phyloP scores from a whole-genome alignment of 2,888 invertebrate genomes.

The Calliopum simillimum region DNA sequence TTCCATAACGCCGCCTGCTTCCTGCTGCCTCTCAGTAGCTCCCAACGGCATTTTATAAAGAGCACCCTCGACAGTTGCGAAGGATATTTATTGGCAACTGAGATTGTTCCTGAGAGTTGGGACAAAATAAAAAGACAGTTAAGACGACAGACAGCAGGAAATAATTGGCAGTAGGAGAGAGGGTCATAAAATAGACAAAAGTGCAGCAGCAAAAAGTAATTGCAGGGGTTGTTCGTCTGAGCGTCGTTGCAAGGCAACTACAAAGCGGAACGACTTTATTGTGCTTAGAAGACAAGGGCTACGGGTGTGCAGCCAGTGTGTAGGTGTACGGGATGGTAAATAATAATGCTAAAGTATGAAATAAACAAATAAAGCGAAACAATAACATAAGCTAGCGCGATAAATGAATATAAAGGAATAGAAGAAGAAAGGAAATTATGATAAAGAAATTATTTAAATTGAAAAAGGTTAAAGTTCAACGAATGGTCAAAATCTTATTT shows the following conservation, averaged over 20 bases:
- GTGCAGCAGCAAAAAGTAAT: not conserved
- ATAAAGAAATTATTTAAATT: not conserved
- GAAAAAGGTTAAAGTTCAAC: slow-evolving; percentile 1
- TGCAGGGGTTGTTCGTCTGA: not conserved
- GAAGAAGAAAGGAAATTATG: not conserved
- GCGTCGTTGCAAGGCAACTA: not conserved
- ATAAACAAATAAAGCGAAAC: slow-evolving; percentile 1
- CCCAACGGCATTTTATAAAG: not conserved
- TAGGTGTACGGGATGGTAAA: not conserved
- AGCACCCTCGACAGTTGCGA: not conserved
- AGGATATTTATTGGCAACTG: not conserved
- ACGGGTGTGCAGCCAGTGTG: not conserved
- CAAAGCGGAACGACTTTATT: not conserved
- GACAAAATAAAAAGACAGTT: not conserved
- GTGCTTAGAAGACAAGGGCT: not conserved
- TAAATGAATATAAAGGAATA: not conserved
- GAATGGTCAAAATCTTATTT: not conserved
- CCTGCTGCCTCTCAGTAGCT: not conserved
- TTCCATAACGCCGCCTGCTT: too few species aligned
- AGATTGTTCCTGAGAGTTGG: not conserved
- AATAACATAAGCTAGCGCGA: not conserved
- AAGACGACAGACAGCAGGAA: too few species aligned
- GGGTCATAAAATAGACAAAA: too few species aligned
- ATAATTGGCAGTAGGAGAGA: too few species aligned
- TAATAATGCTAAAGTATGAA: slow-evolving; percentile 5